Percentiles rank a stretch among this genome's conserved stretches.
These are phyloP conservation scores for Boulengeromyrus knoepffleri DNA, from an alignment of 2,113 vertebrate species.

Conservation along the genomic window DNA sequence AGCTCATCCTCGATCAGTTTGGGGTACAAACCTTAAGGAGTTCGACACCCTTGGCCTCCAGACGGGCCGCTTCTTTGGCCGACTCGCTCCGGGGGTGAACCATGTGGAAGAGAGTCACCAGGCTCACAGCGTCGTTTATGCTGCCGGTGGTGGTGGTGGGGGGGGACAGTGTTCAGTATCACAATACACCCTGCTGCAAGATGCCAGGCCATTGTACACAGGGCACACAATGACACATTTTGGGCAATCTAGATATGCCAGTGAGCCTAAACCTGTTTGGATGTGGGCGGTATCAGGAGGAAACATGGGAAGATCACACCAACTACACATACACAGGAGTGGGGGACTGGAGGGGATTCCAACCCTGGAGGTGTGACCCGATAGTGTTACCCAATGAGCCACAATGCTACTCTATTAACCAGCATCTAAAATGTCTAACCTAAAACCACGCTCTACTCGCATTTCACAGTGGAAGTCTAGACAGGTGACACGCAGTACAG, in stretches of 20 bases:
- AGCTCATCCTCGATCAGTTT: not conserved
- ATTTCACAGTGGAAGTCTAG: not conserved
- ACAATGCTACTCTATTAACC: not conserved
- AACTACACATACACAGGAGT: not conserved
- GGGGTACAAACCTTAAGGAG: slow-evolving; percentile 72
- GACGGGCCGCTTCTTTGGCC: slow-evolving; percentile 62
- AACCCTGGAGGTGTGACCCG: not conserved
- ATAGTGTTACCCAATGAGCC: not conserved
- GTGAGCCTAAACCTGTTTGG: not conserved
- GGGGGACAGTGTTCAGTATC: not conserved
- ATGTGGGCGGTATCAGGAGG: not conserved
- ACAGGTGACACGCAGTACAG: not conserved
- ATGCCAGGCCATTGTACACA: not conserved
- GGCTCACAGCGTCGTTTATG: slow-evolving; percentile 67
- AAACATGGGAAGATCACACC: not conserved
- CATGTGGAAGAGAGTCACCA: slow-evolving; percentile 79
- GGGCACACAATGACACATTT: too few species aligned
- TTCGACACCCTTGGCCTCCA: slow-evolving; percentile 63
- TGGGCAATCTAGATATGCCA: not conserved
- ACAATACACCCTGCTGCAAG: not conserved
- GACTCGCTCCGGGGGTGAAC: slow-evolving; percentile 78
- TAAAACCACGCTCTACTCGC: not conserved
- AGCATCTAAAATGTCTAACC: not conserved
- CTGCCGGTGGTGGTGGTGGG: slow-evolving; percentile 42
- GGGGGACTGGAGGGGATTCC: not conserved